Base-by-base conservation (phyloP, 1,140 invertebrate genomes). In the Sycobia sp. region DNA sequence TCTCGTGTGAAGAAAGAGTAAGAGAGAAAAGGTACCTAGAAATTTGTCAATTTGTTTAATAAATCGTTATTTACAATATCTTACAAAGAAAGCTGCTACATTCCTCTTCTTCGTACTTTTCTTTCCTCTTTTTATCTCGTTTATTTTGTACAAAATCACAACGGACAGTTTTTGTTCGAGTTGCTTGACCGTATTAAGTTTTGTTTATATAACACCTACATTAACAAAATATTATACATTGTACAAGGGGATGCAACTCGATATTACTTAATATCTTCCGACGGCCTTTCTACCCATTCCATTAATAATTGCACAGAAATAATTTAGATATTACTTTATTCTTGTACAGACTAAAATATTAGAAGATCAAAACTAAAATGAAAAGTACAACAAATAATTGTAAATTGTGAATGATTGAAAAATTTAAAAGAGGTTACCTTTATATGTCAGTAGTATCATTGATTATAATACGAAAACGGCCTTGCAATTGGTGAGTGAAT, bases 61-160 rank as follows among this genome's bases (percentile, higher is more conserved):
- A 79, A 80, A 76, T 78, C 73, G 77, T 79, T 81, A 80, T 81
- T 73, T 81, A 81, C 79, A 81, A 77, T 81, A 81, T 80, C 64
- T 80, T 80, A 81, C 79, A 81, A 79, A 79, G 75, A 80, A 80
- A 81, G 71, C 67, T 72, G 74, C 72, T 71, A 76, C 67, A 58
- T 73, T 72, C 67, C 71, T 76, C 70, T 76, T 75, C 73, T 67
- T 73, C 69, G 65, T 68, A 66, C 49, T 58, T 68, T 67, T 69
- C 69, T 74, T 73, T 72, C 68, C 65, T 72, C 70, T 63, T 59
- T 65, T 64, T 47, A 54, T 60, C 39, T 57, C 62, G 39, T 55
- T 57, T 61, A 61, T 65, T 73, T 76, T 77, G 66, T 77, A 78
- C 74, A 79, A 71, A 76, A 74, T 69, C 70, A 69, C 68, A 67